These are phyloP conservation scores for Anoncus sp. DNA, from an alignment of 2,888 invertebrate genomes.

Conservation along the genomic window DNA sequence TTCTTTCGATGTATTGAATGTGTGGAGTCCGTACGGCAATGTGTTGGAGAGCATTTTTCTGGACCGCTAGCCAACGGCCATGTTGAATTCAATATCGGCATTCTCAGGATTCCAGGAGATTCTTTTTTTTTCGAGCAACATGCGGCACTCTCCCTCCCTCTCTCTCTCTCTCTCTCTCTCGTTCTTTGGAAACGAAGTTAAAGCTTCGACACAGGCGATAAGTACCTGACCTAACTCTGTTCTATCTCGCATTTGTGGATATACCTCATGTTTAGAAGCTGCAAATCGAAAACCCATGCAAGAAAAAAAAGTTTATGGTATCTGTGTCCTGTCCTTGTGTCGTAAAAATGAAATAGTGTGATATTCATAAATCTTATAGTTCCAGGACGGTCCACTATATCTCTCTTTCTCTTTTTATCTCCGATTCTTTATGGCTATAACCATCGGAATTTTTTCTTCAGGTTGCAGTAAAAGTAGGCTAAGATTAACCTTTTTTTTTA, in stretches of 20 bases:
- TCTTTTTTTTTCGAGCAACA: slow-evolving; percentile 69
- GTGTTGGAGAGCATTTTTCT: slow-evolving; percentile 51
- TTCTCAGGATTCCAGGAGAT: slow-evolving; percentile 78
- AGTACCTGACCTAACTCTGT: slow-evolving; percentile 21
- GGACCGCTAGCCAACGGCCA: slow-evolving; percentile 79
- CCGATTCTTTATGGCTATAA: slow-evolving; percentile 11
- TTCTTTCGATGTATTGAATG: slow-evolving; percentile 49
- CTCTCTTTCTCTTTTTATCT: slow-evolving; percentile 24
- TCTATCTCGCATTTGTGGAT: slow-evolving; percentile 18
- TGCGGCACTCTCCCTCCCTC: slow-evolving; percentile 2
- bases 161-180: slow-evolving; percentile 6
- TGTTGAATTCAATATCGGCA: slow-evolving; percentile 83
- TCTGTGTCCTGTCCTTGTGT: slow-evolving; percentile 25
- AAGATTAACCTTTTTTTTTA: too few species aligned
- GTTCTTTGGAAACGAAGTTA: slow-evolving; percentile 3
- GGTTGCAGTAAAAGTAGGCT: slow-evolving; percentile 1
- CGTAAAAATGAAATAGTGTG: slow-evolving; percentile 43
- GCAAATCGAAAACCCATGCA: slow-evolving; percentile 33
- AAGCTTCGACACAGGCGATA: slow-evolving; percentile 26
- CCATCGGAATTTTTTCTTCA: slow-evolving; percentile 1
- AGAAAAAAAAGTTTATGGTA: slow-evolving; percentile 31
- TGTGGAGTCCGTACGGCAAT: slow-evolving; percentile 52
- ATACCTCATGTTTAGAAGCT: slow-evolving; percentile 20
- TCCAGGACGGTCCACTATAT: not conserved
- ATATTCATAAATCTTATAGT: slow-evolving; percentile 31